phyloP scores from a whole-genome alignment of 2,113 vertebrate genomes.

The Chaetorhynchus papuensis region DNA sequence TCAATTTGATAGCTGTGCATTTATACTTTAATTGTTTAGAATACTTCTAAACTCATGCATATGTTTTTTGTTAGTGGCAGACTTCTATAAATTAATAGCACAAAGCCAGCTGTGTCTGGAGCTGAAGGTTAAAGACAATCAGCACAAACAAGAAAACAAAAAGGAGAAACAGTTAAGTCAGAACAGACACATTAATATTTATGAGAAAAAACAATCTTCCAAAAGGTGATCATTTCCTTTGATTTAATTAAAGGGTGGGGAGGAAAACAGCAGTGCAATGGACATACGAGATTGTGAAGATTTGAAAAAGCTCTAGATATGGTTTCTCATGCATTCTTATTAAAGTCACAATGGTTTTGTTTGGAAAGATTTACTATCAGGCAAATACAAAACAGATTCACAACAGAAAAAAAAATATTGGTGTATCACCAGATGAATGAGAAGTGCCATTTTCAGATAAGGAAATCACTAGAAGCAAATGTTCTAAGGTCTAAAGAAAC shows the following conservation, averaged over 20 bases:
- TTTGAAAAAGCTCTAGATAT: background rate
- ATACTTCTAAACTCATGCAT: background rate
- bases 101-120: background rate
- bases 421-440: background rate
- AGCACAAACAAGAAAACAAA: background rate
- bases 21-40: constrained; percentile 14
- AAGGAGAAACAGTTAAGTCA: background rate
- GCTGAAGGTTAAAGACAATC: constrained; percentile 28
- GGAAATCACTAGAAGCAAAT: background rate
- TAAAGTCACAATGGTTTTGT: background rate
- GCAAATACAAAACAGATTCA: background rate
- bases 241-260: background rate
- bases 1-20: background rate
- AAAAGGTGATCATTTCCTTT: background rate
- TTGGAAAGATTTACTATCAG: background rate
- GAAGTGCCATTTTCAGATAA: background rate
- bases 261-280: background rate
- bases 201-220: background rate
- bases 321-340: background rate
- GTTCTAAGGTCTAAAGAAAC: background rate
- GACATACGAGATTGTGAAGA: background rate
- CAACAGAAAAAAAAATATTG: background rate
- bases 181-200: background rate
- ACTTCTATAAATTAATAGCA: constrained; percentile 19
- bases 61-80: background rate